Base-by-base conservation (phyloP, 1,140 invertebrate genomes). In the Lanistes nyassanus region DNA sequence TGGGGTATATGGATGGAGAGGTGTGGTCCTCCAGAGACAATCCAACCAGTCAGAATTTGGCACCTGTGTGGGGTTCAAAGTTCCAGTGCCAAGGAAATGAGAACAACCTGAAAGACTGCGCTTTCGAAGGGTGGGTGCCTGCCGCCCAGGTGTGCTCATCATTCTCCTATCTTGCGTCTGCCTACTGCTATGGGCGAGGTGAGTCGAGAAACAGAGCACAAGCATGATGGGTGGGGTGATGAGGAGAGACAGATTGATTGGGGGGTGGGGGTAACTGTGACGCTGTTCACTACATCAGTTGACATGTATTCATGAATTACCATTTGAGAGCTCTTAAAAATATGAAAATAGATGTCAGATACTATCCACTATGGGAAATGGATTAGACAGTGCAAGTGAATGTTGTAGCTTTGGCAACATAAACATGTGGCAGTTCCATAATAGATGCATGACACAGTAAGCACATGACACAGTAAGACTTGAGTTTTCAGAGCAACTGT, bases 121-220 rank as follows among this genome's bases (percentile, higher is more conserved):
- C 80, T 60, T 82, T 82, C 60, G 78, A 82, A 42, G 84, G 82
- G 23, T 82, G 79, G 80, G 69, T 29, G 16, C 55, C 68, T 23
- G 71, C 51, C 21, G 62, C 64, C 2, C 13, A n/a, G 75, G 74
- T 34, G 55, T 65, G 84, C 71, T 36, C 67, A 3, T 70, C 51
- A 21, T 81, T 82, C 66, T 76, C 66, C 3, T 75, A 76, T 51
- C 81, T 82, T 77, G 84, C 83, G 53, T 80, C 76, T 9, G 83
- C 79, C 13, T 82, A 82, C 72, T 85, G 84, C 67, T 85, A 82
- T 56, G 76, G 76, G 9, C 76, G 76, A 76, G 83, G 84, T 85
- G 75, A 29, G 68, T 56, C n/a, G 26, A 2, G 11, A 1, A n/a
- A n/a, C n/a, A n/a, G n/a, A n/a, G n/a, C n/a, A n/a, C n/a, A n/a